Evolutionary conservation across 1,140 invertebrate genomes (phyloP).

Genomic region (Zelostemma sp.): DNA sequence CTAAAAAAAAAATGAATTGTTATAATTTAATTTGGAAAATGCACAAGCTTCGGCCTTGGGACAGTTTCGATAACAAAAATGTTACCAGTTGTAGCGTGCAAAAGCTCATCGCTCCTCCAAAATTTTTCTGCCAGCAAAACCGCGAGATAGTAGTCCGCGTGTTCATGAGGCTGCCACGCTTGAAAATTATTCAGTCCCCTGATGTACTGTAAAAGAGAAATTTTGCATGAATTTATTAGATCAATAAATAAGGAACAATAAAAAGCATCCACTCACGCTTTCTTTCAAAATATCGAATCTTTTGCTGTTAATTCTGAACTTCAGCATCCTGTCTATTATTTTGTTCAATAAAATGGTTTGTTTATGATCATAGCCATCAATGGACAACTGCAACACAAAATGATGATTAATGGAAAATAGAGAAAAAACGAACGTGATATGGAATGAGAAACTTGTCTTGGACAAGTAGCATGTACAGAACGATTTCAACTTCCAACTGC

Average conservation of each 20-base stretch:
- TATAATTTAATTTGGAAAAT: too few relatives aligned
- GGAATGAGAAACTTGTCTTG: too few relatives aligned
- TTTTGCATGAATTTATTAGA: constrained; percentile 21
- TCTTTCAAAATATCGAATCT: constrained; percentile 94
- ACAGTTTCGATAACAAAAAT: constrained; percentile 21
- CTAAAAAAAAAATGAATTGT: constrained; percentile 67
- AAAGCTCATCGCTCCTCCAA: constrained; percentile 90
- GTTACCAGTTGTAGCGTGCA: constrained; percentile 82
- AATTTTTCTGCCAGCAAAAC: constrained; percentile 85
- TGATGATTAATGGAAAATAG: too few relatives aligned
- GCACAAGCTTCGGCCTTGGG: too few relatives aligned
- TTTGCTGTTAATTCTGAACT: constrained; percentile 85
- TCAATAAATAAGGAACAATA: constrained; percentile 13
- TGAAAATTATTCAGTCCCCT: constrained; percentile 85
- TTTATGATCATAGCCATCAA: constrained; percentile 94
- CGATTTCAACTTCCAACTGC: too few relatives aligned
- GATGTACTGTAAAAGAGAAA: constrained; percentile 73
- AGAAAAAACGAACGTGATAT: too few relatives aligned
- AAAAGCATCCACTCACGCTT: constrained; percentile 70
- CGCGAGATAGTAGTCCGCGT: constrained; percentile 91
- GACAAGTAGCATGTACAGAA: too few relatives aligned
- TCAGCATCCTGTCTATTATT: constrained; percentile 86
- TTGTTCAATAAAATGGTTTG: constrained; percentile 88
- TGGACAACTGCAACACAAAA: constrained; percentile 75
- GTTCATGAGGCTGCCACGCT: constrained; percentile 93